Evolutionary conservation across 1,140 invertebrate species (phyloP), one percentile per base, ranked within the genome.

Genomic region (Hycleus cichorii): DNA sequence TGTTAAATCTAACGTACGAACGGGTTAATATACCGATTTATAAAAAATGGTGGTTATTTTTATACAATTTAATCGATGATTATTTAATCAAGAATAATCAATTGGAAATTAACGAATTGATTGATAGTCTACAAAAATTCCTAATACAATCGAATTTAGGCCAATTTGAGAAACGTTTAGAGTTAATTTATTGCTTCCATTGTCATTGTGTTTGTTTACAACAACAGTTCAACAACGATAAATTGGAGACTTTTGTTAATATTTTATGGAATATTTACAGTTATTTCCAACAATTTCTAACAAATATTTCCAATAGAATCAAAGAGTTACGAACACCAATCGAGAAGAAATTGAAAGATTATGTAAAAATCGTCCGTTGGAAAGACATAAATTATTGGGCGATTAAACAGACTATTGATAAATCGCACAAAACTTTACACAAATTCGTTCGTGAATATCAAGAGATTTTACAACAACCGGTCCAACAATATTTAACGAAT

Each of bases 311-410:
- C 0, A 74, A 77, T 1, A 78, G 81, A 49, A 84, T 95, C 2
- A 80, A 82, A 18, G 77, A 81, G 4, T 74, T 88, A 5, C 82
- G 86, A 51, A 67, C 77, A 0, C 91, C 93, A 0, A 90, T 97
- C 57, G 91, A 97, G 64, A 95, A 94, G 75, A 90, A 94, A 73
- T 70, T 98, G 1, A 88, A 88, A 60, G 91, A 96, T 59, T 95
- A 93, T 72, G 89, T 98, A 0, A 97, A 97, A 72, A 97, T 98
- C 44, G 88, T 88, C n/a, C 80, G 91, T 38, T 98, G 95, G 89
- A 95, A 91, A 62, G 95, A 98, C 69, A 84, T 95, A 1, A 97
- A 89, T 69, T 95, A 95, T 71, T 97, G 90, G 84, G 84, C 91
- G n/a, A 83, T 98, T 6, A 93, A 91, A 63, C 85, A 90, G 62